A percentile compares a stretch with the other conserved stretches of the same genome.
Evolutionary conservation across 2,113 vertebrate species (phyloP).

Genomic region (Cryptoleucopteryx plumbea): DNA sequence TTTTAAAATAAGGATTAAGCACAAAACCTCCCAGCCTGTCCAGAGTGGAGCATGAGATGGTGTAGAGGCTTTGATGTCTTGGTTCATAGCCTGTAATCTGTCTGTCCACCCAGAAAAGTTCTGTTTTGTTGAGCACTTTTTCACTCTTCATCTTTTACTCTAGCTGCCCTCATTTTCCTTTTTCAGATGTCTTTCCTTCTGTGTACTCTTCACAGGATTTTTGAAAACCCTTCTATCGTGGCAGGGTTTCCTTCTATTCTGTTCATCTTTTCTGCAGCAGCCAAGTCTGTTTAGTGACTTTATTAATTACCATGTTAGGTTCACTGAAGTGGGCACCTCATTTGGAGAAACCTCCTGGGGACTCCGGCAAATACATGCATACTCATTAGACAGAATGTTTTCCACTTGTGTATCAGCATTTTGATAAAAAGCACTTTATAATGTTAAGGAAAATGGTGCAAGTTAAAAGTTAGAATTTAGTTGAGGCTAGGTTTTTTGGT

Average conservation of each 20-base stretch:
- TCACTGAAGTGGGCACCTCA: conserved; percentile 56
- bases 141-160: not conserved
- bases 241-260: not conserved
- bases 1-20: not conserved
- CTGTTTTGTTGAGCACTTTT: not conserved
- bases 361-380: not conserved
- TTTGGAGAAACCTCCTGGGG: conserved; percentile 52
- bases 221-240: not conserved
- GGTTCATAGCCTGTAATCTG: not conserved
- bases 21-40: not conserved
- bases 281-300: conserved; percentile 27
- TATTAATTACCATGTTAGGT: conserved; percentile 59
- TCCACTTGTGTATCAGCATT: conserved; percentile 41
- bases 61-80: not conserved
- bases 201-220: not conserved
- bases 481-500: not conserved
- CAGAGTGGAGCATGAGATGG: not conserved
- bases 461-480: not conserved
- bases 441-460: not conserved
- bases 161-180: not conserved
- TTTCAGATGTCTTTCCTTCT: not conserved
- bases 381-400: conserved; percentile 52
- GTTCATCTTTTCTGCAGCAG: not conserved
- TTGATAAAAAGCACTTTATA: conserved; percentile 38
- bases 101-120: not conserved